Evolutionary conservation across 1,140 invertebrate genomes (phyloP), one percentile per base, ranked within the genome.

Genomic region (Holcopasites calliopsidis): DNA sequence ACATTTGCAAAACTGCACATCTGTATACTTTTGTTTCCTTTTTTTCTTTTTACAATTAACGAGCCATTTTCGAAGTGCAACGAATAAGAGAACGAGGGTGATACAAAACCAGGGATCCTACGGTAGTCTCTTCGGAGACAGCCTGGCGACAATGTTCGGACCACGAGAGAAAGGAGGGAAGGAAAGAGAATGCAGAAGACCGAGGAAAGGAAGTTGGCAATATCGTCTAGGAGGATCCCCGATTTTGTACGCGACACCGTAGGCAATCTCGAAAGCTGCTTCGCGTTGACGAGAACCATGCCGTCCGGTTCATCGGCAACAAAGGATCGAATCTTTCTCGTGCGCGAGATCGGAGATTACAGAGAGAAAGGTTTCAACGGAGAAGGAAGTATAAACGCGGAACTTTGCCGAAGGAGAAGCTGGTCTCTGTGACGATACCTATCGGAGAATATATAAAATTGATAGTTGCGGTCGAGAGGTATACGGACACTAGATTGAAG

Each of bases 201-300:
- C 60, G 23, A 47, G 55, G 49, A 68, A 42, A 42, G 66, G 54
- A 84, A 68, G 65, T 78, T 82, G 65, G 66, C 66, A 78, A 75
- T 84, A 85, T 83, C 76, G 77, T 69, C 57, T 52, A 35, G 11
- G 31, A 81, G 62, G 66, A 74, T 65, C 54, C n/a, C 57, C 74
- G 71, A 82, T 77, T 86, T 84, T 76, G 50, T 50, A 64, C 71
- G 21, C 65, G 74, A 76, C 58, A 78, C 73, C 79, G 58, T 75
- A 79, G 77, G 70, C 82, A 84, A 82, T 82, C 80, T 77, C 61
- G 75, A 72, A 80, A 77, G 75, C 71, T 79, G 68, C 52, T 72
- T 79, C 61, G 58, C 38, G 57, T 80, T 74, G 75, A 70, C 28
- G 65, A 66, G 54, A 83, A 77, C 33, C 44, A 73, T 70, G 61